Evolutionary conservation across 2,113 vertebrate species (phyloP).

Genomic region (Colossoma macropomum): DNA sequence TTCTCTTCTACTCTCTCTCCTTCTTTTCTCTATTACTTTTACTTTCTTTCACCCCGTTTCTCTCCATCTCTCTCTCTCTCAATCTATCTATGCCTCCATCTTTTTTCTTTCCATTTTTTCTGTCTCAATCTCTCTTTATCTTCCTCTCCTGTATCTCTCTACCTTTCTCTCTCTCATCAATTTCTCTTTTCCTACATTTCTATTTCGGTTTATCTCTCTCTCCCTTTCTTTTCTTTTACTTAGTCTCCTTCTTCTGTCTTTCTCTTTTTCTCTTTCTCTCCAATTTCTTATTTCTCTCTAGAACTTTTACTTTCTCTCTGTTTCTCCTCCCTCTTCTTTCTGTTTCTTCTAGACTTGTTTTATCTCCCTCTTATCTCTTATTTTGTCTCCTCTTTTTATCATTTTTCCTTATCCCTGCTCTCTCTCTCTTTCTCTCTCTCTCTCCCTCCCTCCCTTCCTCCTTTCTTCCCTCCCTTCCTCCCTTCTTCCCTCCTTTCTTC

Average conservation of each 20-base stretch:
- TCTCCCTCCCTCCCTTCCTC: background rate
- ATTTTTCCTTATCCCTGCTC: no score
- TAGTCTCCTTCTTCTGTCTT: background rate
- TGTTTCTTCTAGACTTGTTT: background rate
- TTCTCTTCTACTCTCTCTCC: no score
- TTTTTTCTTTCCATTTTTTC: no score
- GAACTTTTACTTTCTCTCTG: background rate
- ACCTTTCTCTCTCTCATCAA: no score
- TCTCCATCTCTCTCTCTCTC: background rate
- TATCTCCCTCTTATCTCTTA: background rate
- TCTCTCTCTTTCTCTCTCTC: no score
- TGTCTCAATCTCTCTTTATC: no score
- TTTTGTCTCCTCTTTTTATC: background rate
- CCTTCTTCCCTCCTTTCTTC: no score
- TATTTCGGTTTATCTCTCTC: background rate
- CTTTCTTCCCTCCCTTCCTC: no score
- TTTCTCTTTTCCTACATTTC: background rate
- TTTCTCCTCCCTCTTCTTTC: background rate
- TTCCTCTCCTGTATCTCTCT: no score
- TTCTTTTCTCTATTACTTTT: no score
- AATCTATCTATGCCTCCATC: no score
- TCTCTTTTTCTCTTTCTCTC: background rate
- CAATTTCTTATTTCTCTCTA: background rate
- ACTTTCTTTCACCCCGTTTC: background rate
- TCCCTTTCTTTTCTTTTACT: background rate